phyloP scores from a whole-genome alignment of 2,888 invertebrate species.

The Trichopria drosophilae region DNA sequence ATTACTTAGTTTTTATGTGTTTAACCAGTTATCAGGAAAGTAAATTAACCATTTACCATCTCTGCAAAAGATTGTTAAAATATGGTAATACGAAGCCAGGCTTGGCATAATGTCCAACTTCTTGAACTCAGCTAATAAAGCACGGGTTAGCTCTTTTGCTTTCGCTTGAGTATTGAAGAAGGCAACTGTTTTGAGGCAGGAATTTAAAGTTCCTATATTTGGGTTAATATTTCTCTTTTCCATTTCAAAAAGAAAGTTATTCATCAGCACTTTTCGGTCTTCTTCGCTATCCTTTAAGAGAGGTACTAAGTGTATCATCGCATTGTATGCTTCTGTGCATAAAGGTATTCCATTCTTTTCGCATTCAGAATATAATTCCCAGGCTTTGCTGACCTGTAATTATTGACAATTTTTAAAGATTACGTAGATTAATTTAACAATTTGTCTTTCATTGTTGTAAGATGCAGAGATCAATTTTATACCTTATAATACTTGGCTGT shows the following conservation, averaged over 20 bases:
- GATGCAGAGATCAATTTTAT: conserved; percentile 27
- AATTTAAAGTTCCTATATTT: conserved; percentile 71
- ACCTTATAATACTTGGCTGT: conserved; percentile 76
- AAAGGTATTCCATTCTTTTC: conserved; percentile 67
- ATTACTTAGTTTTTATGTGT: neutral
- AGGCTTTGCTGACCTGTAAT: conserved; percentile 66
- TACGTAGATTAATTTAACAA: neutral
- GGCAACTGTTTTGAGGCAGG: conserved; percentile 62
- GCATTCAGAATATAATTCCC: conserved; percentile 68
- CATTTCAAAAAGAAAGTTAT: conserved; percentile 70
- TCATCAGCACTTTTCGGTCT: conserved; percentile 67
- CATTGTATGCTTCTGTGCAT: conserved; percentile 71
- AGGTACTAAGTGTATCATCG: conserved; percentile 65
- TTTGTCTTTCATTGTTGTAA: neutral
- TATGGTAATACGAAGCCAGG: conserved; percentile 74
- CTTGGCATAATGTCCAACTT: conserved; percentile 72
- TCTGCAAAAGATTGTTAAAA: conserved; percentile 72
- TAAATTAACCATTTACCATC: conserved; percentile 63
- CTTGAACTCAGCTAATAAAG: conserved; percentile 68
- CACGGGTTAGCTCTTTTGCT: conserved; percentile 59
- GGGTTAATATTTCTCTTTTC: conserved; percentile 63
- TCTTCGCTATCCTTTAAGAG: conserved; percentile 69
- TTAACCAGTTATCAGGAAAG: conserved; percentile 6
- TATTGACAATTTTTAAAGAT: conserved; percentile 4
- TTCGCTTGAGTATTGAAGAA: conserved; percentile 57